Conservation (phyloP, 2,113 vertebrate species). For the Saccopteryx leptura region DNA sequence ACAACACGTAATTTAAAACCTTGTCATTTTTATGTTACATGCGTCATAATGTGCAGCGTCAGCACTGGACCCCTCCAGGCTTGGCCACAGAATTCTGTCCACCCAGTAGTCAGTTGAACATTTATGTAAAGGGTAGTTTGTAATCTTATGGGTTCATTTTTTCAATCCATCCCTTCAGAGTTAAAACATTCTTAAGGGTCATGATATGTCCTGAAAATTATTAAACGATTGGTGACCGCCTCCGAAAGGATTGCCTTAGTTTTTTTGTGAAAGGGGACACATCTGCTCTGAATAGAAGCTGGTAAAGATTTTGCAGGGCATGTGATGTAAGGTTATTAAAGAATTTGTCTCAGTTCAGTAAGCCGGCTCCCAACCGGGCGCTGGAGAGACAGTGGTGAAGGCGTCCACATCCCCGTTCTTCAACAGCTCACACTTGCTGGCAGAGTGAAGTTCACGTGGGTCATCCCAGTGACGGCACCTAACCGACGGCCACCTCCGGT, state of each 20-base stretch:
- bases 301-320: conserved; percentile 10
- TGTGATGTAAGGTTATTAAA: conserved; percentile 28
- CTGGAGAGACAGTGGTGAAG: background rate
- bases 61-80: background rate
- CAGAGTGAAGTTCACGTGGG: conserved; percentile 9
- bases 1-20: background rate
- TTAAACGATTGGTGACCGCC: conserved; percentile 5
- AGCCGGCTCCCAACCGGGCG: background rate
- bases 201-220: conserved; percentile 45
- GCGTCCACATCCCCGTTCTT: background rate
- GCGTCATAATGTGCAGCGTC: conserved; percentile 12
- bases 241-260: conserved; percentile 53
- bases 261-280: background rate
- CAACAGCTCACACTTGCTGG: background rate
- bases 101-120: background rate
- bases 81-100: conserved; percentile 27
- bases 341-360: conserved; percentile 16
- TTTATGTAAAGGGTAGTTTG: conserved; percentile 34
- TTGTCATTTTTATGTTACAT: conserved; percentile 41
- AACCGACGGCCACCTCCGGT: background rate
- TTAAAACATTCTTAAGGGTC: conserved; percentile 58
- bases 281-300: background rate
- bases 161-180: background rate
- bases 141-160: background rate
- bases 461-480: conserved; percentile 32